Base-by-base conservation (phyloP, 92 coral and sea anemone genomes). In the Bergia puertoricense region DNA sequence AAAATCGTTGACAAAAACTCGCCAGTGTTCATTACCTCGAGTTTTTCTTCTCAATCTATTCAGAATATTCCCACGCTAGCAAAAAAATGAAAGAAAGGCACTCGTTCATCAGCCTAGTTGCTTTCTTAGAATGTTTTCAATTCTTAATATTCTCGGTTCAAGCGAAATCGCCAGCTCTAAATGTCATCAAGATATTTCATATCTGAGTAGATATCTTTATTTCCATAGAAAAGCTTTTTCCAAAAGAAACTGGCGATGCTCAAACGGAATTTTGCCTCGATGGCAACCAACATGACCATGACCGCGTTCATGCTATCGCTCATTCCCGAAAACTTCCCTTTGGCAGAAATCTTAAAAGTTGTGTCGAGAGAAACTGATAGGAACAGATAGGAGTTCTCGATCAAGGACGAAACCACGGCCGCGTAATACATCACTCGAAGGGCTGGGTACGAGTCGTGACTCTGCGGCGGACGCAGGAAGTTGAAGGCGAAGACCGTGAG, bases 331-430 rank as follows among this genome's bases (percentile, higher is more conserved):
- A 84, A 72, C 79, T 2, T 71, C 68, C 22, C 79, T 39, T 84
- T 84, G 56, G 87, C 78, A 7, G 87, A 84, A 20, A 84, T 50
- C 79, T 84, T 69, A 79, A 84, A 84, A 5, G 77, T 84, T 7
- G 87, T 84, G 78, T 84, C 79, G 66, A 84, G 74, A 30, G 87
- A 84, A 36, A 46, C 77, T 20, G 16, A 7, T 5, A 84, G 39
- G 22, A 84, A 71, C n/a, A 84, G 87, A 46, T 84, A 84, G 67
- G 87, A 59, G 87, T 84, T 84, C 87, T 84, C 87, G 30, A 84
- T 84, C 79, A 84, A 74, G 62, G 87, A 46, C 14, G 87, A 84
- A 40, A 48, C 45, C 14, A 84, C 66, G 0, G 87, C 59, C 14
- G 78, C 87, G 69, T 84, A 8, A 68, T 84, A 84, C 79, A 71